A percentile compares a stretch with the other conserved stretches of the same genome.
Evolutionary conservation across 30 jellyfish, hydroid and myxozoan species (phyloP).

Genomic region (Aurelia coerulea): DNA sequence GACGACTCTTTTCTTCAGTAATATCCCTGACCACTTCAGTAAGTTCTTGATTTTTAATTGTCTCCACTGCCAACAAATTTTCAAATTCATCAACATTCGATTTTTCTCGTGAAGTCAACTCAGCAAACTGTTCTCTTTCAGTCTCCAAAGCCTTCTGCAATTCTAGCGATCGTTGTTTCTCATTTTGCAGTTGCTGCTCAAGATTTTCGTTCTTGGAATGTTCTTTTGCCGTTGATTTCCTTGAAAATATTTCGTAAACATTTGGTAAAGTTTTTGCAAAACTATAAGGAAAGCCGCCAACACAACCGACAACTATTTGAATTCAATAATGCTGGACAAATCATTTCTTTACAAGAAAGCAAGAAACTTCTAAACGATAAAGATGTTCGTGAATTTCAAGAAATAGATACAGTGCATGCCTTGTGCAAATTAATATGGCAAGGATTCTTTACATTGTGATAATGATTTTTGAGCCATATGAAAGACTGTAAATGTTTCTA

Average conservation of each 20-base stretch:
- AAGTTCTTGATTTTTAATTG: conserved; percentile 25
- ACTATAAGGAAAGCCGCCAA: no score
- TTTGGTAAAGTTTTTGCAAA: no score
- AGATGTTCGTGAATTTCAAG: no score
- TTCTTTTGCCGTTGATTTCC: conserved; percentile 37
- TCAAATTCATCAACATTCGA: conserved; percentile 42
- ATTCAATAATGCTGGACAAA: no score
- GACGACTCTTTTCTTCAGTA: conserved; percentile 37
- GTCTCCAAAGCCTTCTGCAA: conserved; percentile 19
- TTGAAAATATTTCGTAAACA: background rate
- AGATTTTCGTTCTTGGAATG: conserved; percentile 12
- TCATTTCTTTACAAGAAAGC: no score
- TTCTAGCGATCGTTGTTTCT: conserved; percentile 17
- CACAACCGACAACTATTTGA: no score
- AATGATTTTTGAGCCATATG: no score
- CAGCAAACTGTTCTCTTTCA: conserved; percentile 44
- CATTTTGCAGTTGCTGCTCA: conserved; percentile 16
- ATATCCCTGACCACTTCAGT: conserved; percentile 4
- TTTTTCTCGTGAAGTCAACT: conserved; percentile 1
- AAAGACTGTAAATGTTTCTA: no score
- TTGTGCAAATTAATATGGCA: no score
- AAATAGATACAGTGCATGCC: no score
- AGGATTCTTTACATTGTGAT: no score
- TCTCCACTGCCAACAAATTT: conserved; percentile 26
- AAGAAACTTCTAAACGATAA: no score